These are phyloP conservation scores for Megamerina dolium DNA, from an alignment of 2,888 invertebrate species.

Conservation along the genomic window DNA sequence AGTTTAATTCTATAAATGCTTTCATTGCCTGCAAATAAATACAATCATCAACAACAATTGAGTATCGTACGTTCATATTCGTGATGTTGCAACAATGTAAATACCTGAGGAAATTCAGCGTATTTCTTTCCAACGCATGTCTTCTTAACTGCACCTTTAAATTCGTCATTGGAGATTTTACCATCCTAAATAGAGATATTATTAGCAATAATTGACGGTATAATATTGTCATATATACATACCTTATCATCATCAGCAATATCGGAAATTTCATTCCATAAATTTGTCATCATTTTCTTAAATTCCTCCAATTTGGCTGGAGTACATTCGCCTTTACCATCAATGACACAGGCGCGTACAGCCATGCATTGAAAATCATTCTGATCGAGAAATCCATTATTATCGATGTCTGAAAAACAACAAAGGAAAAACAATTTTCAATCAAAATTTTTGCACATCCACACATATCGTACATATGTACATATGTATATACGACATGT, in stretches of 20 bases:
- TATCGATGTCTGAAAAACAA: slow-evolving; percentile 66
- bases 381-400: slow-evolving; percentile 75
- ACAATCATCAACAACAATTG: too few relatives aligned
- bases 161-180: slow-evolving; percentile 72
- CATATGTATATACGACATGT: too few relatives aligned
- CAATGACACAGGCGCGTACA: slow-evolving; percentile 71
- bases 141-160: slow-evolving; percentile 73
- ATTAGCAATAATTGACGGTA: not conserved
- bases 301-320: slow-evolving; percentile 66
- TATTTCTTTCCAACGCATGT: slow-evolving; percentile 73
- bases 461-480: too few relatives aligned
- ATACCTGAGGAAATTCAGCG: slow-evolving; percentile 68
- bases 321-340: slow-evolving; percentile 77
- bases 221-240: not conserved
- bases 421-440: not conserved
- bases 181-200: slow-evolving; percentile 59
- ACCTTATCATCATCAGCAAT: slow-evolving; percentile 82
- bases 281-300: slow-evolving; percentile 73
- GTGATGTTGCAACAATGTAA: not conserved
- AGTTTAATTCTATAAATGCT: slow-evolving; percentile 79
- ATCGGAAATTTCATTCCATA: slow-evolving; percentile 82
- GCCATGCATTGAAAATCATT: slow-evolving; percentile 80
- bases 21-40: slow-evolving; percentile 60
- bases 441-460: not conserved
- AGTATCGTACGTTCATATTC: not conserved